phyloP scores from a whole-genome alignment of 2,888 invertebrate genomes.

The Phaedon cochleariae region DNA sequence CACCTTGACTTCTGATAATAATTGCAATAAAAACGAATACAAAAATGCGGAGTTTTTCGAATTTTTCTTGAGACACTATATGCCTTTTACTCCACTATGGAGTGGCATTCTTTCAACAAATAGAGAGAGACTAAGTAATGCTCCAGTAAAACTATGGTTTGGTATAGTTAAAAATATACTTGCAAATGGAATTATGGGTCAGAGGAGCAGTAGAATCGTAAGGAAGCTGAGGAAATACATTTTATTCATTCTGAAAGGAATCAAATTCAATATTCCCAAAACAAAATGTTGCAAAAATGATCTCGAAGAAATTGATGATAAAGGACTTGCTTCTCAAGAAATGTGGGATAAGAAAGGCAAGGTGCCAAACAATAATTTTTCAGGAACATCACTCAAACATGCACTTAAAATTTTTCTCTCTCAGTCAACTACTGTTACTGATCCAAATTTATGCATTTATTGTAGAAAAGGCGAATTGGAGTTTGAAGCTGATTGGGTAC shows the following conservation, averaged over 20 bases:
- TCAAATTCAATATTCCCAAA: not conserved
- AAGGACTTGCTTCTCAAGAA: constrained; percentile 12
- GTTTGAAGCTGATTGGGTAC: constrained; percentile 19
- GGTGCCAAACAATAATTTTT: not conserved
- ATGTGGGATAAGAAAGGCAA: constrained; percentile 6
- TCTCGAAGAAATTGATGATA: not conserved
- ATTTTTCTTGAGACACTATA: not conserved
- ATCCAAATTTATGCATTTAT: constrained; percentile 17
- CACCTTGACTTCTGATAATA: not conserved
- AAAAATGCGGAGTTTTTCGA: not conserved
- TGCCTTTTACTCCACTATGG: not conserved
- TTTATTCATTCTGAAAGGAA: not conserved
- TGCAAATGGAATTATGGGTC: not conserved
- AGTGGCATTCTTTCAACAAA: not conserved
- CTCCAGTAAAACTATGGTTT: constrained; percentile 14
- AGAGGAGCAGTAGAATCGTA: constrained; percentile 7
- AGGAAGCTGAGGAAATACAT: constrained; percentile 11
- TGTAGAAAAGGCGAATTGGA: constrained; percentile 17
- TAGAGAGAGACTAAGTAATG: constrained; percentile 1
- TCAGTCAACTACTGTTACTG: not conserved
- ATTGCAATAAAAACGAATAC: not conserved
- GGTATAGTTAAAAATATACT: constrained; percentile 10
- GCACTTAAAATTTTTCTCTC: not conserved
- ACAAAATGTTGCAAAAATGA: not conserved
- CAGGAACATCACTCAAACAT: constrained; percentile 4